Percentiles rank a stretch among this genome's conserved stretches.
Conservation (phyloP, 2,797 vertebrate genomes). For the Chelmon rostratus region DNA sequence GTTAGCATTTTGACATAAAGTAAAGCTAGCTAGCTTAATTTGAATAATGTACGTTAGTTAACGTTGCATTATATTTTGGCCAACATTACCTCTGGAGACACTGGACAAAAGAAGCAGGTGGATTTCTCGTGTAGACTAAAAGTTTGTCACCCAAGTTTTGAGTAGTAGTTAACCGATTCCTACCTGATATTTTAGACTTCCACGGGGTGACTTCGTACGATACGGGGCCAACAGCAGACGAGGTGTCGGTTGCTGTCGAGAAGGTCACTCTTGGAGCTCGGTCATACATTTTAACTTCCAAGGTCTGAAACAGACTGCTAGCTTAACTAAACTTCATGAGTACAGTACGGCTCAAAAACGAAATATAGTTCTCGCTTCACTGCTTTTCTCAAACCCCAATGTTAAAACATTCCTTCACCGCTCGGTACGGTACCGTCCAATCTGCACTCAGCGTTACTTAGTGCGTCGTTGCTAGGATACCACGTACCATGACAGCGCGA, state of each 20-base stretch:
- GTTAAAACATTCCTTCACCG: constrained; percentile 11
- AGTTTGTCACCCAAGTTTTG: too few species aligned
- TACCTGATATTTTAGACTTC: constrained; percentile 58
- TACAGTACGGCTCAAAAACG: not conserved
- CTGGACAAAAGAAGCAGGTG: not conserved
- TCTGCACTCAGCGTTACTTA: not conserved
- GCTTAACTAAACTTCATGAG: not conserved
- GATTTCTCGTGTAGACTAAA: accelerated
- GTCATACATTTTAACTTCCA: constrained; percentile 66
- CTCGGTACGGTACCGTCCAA: not conserved
- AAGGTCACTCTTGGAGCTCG: constrained; percentile 71
- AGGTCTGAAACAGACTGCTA: too few species aligned
- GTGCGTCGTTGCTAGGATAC: constrained; percentile 75
- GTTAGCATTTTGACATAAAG: not conserved
- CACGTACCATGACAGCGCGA: not conserved
- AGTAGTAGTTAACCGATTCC: not conserved
- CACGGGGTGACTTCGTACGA: constrained; percentile 65
- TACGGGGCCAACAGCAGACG: constrained; percentile 73
- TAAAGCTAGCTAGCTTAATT: not conserved
- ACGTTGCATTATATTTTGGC: not conserved
- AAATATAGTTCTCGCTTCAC: not conserved
- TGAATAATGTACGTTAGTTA: not conserved
- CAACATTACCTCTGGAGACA: not conserved
- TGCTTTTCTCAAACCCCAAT: not conserved
- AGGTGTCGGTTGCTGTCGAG: constrained; percentile 32